Base-by-base conservation (phyloP, 2,888 invertebrate genomes). In the Sepiola atlantica region DNA sequence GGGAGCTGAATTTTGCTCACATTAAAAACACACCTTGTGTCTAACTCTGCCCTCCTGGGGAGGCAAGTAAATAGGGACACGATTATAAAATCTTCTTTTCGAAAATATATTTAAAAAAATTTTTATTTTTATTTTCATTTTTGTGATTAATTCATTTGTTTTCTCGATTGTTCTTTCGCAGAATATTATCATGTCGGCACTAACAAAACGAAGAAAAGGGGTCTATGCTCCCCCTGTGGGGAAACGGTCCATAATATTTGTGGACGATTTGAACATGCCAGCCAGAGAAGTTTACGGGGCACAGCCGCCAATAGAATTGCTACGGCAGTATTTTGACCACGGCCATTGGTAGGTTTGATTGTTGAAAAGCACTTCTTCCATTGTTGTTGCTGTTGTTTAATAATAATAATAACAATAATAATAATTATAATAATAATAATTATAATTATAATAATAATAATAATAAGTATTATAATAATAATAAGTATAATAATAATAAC, bases 221-320 rank as follows among this genome's bases (percentile, higher is more conserved):
- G 98, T 98, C 95, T 98, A 98, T 97, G 98, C 98, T 0, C 98
- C 99, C 0, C 98, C 98, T 24, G 98, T 98, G 97, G 98, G 98
- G 0, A 98, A 98, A 97, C 98, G 98, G 35, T 98, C 98, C 95
- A 98, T 99, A 57, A 98, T 99, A 95, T 99, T 99, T 97, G 98
- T 99, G 94, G 99, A 99, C 97, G 99, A 99, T 97, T 98, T 99
- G 97, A 99, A 98, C 97, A 98, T 99, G 98, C 99, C 99, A 0
- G 98, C 98, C 55, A 98, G 98, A 97, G 99, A 99, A 97, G 97
- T 98, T 10, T 98, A 98, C 96, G 99, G 98, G 3, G 98, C 98
- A 0, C 98, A 99, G 97, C 98, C 99, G 1, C 98, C 99, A 1
- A 98, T 99, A 95, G 99, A 99, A 97, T 97, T 99, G 90, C 97